Evolutionary conservation across 2,113 vertebrate genomes (phyloP), one percentile per base, ranked within the genome.

Genomic region (Aphyosemion australe): DNA sequence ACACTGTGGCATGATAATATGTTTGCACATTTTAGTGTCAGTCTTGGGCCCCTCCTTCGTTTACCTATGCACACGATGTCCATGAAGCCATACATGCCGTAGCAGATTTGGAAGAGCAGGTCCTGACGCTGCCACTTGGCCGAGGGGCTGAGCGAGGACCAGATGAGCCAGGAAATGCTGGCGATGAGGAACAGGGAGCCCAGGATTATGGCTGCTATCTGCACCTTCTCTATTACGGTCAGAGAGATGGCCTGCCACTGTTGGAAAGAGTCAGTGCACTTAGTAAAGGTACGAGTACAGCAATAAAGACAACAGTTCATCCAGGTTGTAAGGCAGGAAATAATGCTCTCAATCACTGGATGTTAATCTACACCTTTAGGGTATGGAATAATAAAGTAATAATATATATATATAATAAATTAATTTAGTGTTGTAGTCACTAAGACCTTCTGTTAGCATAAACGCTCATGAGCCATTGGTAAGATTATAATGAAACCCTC

Each of bases 71-170:
- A 97, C 83, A 97, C 96, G 6, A 97, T 95, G 67, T 97, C 96
- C 96, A 97, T 97, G 92, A 97, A 97, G 82, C 96, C 96, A 6
- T 96, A 97, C 96, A 97, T 97, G 91, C 96, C 96, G 14, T 97
- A 97, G 92, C 96, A 97, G 90, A 97, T 97, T 84, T 97, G 96
- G 91, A 97, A 97, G 87, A 96, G 95, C 88, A 97, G 91, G 89
- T 97, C 96, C 89, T 97, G 96, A 6, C 96, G 92, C 60, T 97
- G 96, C 96, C 96, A 97, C 88, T 96, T 96, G 82, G 96, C 96
- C 4, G 95, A 97, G n/a, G 96, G 95, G 80, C 96, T 97, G 90
- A 97, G 94, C 2, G 96, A 96, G 41, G 96, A 97, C 96, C 96
- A 97, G 87, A 96, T 93, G 87, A 97, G 95, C 96, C 96, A 97